These are phyloP conservation scores for Danaus melanippus DNA, from an alignment of 1,140 invertebrate species.

Conservation along the genomic window DNA sequence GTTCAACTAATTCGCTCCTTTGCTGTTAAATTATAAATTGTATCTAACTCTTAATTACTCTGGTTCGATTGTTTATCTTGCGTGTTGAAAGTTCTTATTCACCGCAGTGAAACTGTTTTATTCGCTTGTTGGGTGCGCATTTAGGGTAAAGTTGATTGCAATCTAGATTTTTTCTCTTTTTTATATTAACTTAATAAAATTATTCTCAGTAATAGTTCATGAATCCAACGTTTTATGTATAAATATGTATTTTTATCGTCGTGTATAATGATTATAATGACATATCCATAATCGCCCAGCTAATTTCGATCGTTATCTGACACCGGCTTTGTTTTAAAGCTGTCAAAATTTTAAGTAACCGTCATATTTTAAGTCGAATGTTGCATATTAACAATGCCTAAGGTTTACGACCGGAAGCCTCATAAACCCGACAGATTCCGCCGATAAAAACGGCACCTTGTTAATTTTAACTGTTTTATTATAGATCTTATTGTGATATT, in stretches of 20 bases:
- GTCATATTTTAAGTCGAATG: slow-evolving; percentile 46
- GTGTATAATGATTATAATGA: too few relatives aligned
- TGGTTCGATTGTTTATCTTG: slow-evolving; percentile 23
- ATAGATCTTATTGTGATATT: slow-evolving; percentile 44
- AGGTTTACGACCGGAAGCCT: slow-evolving; percentile 56
- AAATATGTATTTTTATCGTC: too few relatives aligned
- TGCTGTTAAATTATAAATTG: slow-evolving; percentile 1
- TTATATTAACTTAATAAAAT: too few relatives aligned
- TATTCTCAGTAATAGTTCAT: too few relatives aligned
- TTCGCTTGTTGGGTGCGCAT: slow-evolving; percentile 24
- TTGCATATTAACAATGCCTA: slow-evolving; percentile 44
- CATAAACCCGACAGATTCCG: slow-evolving; percentile 54
- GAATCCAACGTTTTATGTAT: too few relatives aligned
- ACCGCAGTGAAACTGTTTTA: slow-evolving; percentile 22
- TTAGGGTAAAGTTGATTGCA: slow-evolving; percentile 24
- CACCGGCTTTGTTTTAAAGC: slow-evolving; percentile 22
- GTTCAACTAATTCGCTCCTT: neutral
- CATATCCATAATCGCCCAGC: slow-evolving; percentile 1
- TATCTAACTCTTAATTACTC: neutral
- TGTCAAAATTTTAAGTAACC: slow-evolving; percentile 35
- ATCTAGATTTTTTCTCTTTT: slow-evolving; percentile 3
- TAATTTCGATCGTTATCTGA: slow-evolving; percentile 20
- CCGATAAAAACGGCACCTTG: slow-evolving; percentile 62
- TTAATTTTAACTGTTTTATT: slow-evolving; percentile 65
- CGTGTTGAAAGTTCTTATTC: slow-evolving; percentile 26